phyloP scores from a whole-genome alignment of 30 jellyfish, hydroid and myxozoan species.

The Turritopsis rubra region DNA sequence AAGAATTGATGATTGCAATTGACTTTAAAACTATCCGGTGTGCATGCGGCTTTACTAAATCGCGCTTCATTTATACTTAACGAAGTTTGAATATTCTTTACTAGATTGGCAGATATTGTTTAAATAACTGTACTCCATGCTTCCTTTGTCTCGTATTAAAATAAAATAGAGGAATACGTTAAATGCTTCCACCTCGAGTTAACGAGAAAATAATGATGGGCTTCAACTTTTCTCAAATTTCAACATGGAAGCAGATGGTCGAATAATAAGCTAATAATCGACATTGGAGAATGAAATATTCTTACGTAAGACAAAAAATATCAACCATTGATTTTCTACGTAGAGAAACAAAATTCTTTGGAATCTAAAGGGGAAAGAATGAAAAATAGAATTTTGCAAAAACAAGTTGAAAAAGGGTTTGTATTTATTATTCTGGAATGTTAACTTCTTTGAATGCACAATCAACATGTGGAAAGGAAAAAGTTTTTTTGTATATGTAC shows the following conservation, averaged over 20 bases:
- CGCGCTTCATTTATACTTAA: background rate
- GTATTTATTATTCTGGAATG: background rate
- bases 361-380: background rate
- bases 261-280: background rate
- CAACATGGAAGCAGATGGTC: background rate
- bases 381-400: background rate
- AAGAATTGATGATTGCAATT: background rate
- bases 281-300: background rate
- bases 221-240: background rate
- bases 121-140: background rate
- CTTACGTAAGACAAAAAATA: background rate
- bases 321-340: background rate
- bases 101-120: background rate
- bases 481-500: background rate
- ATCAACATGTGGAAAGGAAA: background rate
- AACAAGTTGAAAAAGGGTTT: background rate
- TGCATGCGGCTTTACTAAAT: background rate
- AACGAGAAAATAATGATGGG: background rate
- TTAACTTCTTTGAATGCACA: background rate
- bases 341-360: background rate
- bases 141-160: background rate
- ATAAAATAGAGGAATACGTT: background rate
- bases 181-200: background rate
- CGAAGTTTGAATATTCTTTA: background rate
- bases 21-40: background rate